A percentile compares a stretch with the other conserved stretches of the same genome.
These are phyloP conservation scores for Nanorana parkeri DNA, from an alignment of 2,113 vertebrate genomes.

Conservation along the genomic window DNA sequence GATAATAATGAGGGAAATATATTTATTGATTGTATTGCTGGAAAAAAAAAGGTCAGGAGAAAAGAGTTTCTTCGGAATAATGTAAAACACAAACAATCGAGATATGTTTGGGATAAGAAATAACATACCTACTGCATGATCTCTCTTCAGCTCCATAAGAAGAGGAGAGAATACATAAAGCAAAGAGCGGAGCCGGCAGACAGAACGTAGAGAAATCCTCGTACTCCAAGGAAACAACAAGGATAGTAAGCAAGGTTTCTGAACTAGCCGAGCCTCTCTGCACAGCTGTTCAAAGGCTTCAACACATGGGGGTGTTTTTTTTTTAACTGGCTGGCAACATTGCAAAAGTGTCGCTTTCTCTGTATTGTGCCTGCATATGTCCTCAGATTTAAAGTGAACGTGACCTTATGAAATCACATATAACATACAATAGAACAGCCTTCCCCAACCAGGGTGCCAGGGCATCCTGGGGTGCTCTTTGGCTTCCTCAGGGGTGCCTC, in stretches of 20 bases:
- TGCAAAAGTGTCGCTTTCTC: background rate
- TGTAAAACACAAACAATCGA: constrained; percentile 2
- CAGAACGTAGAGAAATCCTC: background rate
- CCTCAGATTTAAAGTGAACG: background rate
- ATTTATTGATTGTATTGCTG: constrained; percentile 28
- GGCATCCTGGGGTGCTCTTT: too few relatives aligned
- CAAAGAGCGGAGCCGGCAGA: constrained; percentile 4
- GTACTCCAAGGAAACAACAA: constrained; percentile 10
- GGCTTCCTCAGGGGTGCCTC: too few relatives aligned
- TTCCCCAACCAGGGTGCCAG: too few relatives aligned
- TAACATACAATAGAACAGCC: too few relatives aligned
- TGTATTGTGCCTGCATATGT: background rate
- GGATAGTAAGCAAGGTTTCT: constrained; percentile 11
- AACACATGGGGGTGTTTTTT: background rate
- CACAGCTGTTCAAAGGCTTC: constrained; percentile 29
- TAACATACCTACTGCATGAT: constrained; percentile 3
- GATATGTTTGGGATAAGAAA: constrained; percentile 10
- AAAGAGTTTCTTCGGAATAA: background rate
- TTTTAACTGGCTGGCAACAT: constrained; percentile 9
- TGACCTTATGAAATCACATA: too few relatives aligned
- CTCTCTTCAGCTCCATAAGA: background rate
- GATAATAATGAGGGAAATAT: constrained; percentile 13
- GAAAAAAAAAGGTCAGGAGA: constrained; percentile 8
- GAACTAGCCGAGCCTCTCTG: constrained; percentile 10
- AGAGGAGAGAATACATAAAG: background rate